A percentile compares a stretch with the other conserved stretches of the same genome.
phyloP scores from a whole-genome alignment of 1,140 invertebrate species.

The Euura saliciscinereae region DNA sequence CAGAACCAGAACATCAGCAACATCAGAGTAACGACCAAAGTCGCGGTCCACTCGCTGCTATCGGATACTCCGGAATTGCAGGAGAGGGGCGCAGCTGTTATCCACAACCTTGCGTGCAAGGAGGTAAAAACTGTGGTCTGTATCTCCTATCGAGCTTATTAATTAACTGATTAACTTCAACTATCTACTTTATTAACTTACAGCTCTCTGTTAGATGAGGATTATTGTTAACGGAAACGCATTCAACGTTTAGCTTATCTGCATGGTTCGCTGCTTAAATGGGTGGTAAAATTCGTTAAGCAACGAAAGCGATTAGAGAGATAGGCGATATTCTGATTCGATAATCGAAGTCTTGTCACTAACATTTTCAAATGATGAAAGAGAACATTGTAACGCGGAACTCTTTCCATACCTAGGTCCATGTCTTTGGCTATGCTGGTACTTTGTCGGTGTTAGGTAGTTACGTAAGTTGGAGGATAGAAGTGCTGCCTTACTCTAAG shows the following conservation, averaged over 20 bases:
- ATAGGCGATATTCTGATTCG: background rate
- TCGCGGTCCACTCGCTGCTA: slow-evolving; percentile 85
- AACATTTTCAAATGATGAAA: background rate
- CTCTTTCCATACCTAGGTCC: no score
- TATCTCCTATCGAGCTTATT: slow-evolving; percentile 58
- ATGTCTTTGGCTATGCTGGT: no score
- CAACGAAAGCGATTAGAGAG: background rate
- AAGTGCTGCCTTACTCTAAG: background rate
- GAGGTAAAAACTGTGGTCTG: slow-evolving; percentile 96
- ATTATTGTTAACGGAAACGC: no score
- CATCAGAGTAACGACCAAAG: slow-evolving; percentile 88
- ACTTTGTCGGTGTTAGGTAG: background rate
- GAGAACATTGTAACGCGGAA: background rate
- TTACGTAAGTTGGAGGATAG: background rate
- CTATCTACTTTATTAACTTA: no score
- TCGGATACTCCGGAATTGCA: slow-evolving; percentile 75
- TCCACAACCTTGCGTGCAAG: slow-evolving; percentile 92
- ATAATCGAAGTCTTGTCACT: background rate
- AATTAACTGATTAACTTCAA: background rate
- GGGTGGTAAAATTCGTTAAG: no score
- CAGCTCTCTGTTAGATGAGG: no score
- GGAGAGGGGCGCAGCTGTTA: slow-evolving; percentile 82
- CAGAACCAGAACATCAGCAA: slow-evolving; percentile 80
- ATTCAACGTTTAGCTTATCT: background rate
- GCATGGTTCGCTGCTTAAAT: background rate